Evolutionary conservation across 1,140 invertebrate species (phyloP), one percentile per base, ranked within the genome.

Genomic region (Tribolium castaneum): DNA sequence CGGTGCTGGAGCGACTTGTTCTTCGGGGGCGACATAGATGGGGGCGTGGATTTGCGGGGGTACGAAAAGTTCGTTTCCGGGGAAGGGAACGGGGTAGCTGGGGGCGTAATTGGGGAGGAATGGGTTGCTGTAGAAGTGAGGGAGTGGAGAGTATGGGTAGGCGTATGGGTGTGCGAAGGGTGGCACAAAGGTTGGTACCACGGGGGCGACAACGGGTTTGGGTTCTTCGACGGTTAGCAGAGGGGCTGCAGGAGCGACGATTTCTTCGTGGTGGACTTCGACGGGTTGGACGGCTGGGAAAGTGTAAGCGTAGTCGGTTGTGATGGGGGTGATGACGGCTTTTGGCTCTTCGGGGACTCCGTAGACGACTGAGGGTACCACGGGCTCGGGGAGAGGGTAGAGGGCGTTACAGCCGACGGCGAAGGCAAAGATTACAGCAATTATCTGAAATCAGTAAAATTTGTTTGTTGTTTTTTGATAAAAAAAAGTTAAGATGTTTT

Each of bases 311-410:
- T 22, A 52, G 9, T 59, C 19, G 9, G 54, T 25, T 25, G 6
- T 59, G 10, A 19, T 59, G 14, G 54, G 19, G 54, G 54, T n/a
- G 54, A 59, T 25, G 6, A 25, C 54, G 9, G 14, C 2, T 59
- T 59, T 59, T 10, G 54, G 19, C 49, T 49, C 70, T 49, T 49
- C 70, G 16, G 70, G 70, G 12, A 49, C 34, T 16, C 35, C 70
- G 14, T 72, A 72, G 39, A 72, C 70, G 1, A 49, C 70, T 7
- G 35, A 9, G 1, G 70, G 70, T 49, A 49, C 45, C 9, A 51
- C 70, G 1, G 45, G 70, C 22, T 59, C 54, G 7, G 54, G 54
- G 19, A 25, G 54, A 22, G 54, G 54, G 19, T 59, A 59, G 6
- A 25, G 19, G 14, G 54, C 14, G 6, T 59, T 22, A 10, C 6